Conservation (phyloP, 2,113 vertebrate genomes). For the Taurulus bubalis region DNA sequence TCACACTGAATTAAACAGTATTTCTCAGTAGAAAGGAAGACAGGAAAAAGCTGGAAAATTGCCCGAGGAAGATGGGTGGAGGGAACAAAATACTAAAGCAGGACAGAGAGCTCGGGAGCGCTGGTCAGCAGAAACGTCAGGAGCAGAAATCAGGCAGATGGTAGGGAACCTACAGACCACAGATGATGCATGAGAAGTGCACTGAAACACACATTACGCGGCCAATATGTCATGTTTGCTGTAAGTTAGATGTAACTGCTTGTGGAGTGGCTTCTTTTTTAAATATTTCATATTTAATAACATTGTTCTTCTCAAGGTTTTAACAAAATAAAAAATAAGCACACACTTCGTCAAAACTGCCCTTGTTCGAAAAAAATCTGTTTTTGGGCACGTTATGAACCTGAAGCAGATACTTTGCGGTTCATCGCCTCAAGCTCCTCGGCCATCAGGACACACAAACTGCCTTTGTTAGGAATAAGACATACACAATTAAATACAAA, state of each 20-base stretch:
- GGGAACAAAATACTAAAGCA: constrained; percentile 34
- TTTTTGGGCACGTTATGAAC: neutral
- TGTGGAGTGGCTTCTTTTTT: neutral
- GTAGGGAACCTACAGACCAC: constrained; percentile 18
- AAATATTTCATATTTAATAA: neutral
- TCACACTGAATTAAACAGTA: constrained; percentile 34
- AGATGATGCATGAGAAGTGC: constrained; percentile 25
- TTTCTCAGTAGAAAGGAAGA: constrained; percentile 24
- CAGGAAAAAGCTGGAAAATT: constrained; percentile 25
- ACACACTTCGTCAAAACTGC: neutral
- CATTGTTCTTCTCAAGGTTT: neutral
- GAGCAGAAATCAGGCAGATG: constrained; percentile 28
- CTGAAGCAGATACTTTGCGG: neutral
- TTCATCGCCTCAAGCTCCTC: neutral
- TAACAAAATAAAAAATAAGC: no score
- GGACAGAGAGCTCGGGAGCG: constrained; percentile 31
- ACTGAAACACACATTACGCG: constrained; percentile 21
- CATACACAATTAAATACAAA: no score
- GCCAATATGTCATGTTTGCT: constrained; percentile 30
- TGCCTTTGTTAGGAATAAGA: neutral
- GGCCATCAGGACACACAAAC: neutral
- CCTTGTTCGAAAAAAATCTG: neutral
- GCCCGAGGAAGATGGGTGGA: constrained; percentile 35
- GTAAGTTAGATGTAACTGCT: neutral
- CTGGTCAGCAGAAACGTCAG: constrained; percentile 76